Percentiles rank a stretch among this genome's conserved stretches.
Evolutionary conservation across 2,888 invertebrate genomes (phyloP).

Genomic region (Celastrina argiolus): DNA sequence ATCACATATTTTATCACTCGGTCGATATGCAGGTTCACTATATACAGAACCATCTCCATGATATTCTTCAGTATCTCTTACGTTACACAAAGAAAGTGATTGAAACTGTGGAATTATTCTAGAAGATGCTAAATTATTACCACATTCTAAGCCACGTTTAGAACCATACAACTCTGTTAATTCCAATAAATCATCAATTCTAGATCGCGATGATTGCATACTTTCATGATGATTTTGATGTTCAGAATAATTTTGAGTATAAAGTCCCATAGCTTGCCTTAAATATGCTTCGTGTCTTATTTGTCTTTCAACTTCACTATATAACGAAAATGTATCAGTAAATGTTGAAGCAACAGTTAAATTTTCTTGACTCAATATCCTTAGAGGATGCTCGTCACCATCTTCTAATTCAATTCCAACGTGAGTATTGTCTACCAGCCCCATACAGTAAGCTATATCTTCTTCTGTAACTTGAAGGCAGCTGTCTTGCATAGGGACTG

Average conservation of each 20-base stretch:
- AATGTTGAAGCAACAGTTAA: conserved; percentile 94
- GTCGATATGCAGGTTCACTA: conserved; percentile 88
- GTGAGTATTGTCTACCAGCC: conserved; percentile 81
- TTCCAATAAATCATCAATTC: conserved; percentile 89
- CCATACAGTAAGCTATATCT: conserved; percentile 93
- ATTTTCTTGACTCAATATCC: conserved; percentile 94
- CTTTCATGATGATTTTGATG: conserved; percentile 69
- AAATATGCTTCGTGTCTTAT: conserved; percentile 80
- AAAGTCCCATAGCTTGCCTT: conserved; percentile 75
- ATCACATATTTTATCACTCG: conserved; percentile 85
- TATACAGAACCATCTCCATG: conserved; percentile 89
- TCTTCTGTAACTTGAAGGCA: conserved; percentile 95
- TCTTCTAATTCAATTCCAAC: conserved; percentile 85
- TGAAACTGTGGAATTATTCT: conserved; percentile 82
- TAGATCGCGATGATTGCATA: conserved; percentile 66
- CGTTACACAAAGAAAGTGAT: conserved; percentile 83
- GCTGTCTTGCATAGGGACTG: conserved; percentile 90
- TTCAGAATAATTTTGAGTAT: conserved; percentile 71
- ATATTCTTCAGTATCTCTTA: conserved; percentile 82
- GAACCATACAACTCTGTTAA: conserved; percentile 90
- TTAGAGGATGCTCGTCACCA: conserved; percentile 88
- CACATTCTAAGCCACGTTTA: conserved; percentile 84
- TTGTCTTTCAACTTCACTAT: conserved; percentile 82
- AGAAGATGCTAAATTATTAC: conserved; percentile 71
- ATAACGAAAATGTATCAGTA: conserved; percentile 83